Evolutionary conservation across 2,113 vertebrate species (phyloP).

Genomic region (Gopherus evgoodei): DNA sequence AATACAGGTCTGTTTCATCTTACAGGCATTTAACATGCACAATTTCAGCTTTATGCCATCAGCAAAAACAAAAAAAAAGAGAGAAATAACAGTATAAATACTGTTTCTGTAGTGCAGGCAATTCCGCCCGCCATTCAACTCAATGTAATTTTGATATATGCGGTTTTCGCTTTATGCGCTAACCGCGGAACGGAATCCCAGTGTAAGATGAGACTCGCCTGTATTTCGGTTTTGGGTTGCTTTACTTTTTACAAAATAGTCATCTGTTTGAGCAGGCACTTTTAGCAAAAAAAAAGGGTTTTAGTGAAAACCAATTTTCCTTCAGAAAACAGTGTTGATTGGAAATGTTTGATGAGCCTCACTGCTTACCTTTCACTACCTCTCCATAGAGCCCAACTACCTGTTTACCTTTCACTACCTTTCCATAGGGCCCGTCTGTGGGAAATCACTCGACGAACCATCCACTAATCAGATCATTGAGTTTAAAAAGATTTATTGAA

Average conservation of each 20-base stretch:
- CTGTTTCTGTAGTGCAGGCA: too few relatives aligned
- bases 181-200: too few relatives aligned
- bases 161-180: too few relatives aligned
- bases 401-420: not conserved
- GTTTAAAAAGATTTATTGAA: not conserved
- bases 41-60: too few relatives aligned
- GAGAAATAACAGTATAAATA: too few relatives aligned
- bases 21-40: too few relatives aligned
- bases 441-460: not conserved
- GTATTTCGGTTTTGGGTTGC: not conserved
- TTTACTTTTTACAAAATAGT: not conserved
- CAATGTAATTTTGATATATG: too few relatives aligned
- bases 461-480: not conserved
- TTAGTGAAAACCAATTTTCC: not conserved
- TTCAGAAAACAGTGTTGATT: not conserved
- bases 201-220: too few relatives aligned
- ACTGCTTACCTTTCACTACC: not conserved
- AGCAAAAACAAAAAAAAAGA: too few relatives aligned
- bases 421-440: not conserved
- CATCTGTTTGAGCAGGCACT: not conserved
- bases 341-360: not conserved
- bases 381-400: not conserved
- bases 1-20: not conserved
- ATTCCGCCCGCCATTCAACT: too few relatives aligned
- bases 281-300: not conserved